phyloP scores from a whole-genome alignment of 64 coral and sea anemone genomes.

The Acropora tenuis region DNA sequence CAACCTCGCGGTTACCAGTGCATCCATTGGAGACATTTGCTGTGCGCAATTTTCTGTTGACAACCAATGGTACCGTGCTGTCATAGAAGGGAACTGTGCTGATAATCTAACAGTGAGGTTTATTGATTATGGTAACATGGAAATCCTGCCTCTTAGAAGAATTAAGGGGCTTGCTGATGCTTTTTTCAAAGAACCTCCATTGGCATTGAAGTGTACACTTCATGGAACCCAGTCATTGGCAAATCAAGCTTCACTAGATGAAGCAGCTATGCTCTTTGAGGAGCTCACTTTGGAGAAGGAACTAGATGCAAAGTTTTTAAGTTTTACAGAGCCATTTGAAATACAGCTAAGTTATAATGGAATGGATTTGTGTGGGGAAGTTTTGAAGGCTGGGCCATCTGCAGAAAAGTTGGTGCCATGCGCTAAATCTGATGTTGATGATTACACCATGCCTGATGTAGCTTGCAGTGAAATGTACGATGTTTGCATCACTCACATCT shows the following conservation, averaged over 20 bases:
- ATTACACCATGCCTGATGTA: constrained; percentile 30
- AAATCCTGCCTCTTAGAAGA: constrained; percentile 33
- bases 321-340: constrained; percentile 31
- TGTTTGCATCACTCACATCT: constrained; percentile 59
- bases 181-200: constrained; percentile 26
- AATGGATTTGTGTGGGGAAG: constrained; percentile 37
- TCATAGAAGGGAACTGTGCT: constrained; percentile 29
- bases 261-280: constrained; percentile 42
- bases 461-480: constrained; percentile 56
- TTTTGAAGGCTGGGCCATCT: constrained; percentile 20
- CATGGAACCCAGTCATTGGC: constrained; percentile 37
- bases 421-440: background rate
- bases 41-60: constrained; percentile 78
- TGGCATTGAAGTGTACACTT: constrained; percentile 67
- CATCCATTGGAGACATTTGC: constrained; percentile 24
- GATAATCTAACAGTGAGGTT: constrained; percentile 55
- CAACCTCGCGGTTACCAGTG: background rate
- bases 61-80: constrained; percentile 80
- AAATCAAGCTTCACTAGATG: constrained; percentile 18
- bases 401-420: background rate
- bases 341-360: constrained; percentile 42
- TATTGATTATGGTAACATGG: constrained; percentile 90
- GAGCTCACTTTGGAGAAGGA: constrained; percentile 43
- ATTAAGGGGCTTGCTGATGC: constrained; percentile 46
- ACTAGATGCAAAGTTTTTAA: constrained; percentile 48